Percentiles rank a stretch among this genome's conserved stretches.
Evolutionary conservation across 2,797 vertebrate species (phyloP).

Genomic region (Anguilla anguilla): DNA sequence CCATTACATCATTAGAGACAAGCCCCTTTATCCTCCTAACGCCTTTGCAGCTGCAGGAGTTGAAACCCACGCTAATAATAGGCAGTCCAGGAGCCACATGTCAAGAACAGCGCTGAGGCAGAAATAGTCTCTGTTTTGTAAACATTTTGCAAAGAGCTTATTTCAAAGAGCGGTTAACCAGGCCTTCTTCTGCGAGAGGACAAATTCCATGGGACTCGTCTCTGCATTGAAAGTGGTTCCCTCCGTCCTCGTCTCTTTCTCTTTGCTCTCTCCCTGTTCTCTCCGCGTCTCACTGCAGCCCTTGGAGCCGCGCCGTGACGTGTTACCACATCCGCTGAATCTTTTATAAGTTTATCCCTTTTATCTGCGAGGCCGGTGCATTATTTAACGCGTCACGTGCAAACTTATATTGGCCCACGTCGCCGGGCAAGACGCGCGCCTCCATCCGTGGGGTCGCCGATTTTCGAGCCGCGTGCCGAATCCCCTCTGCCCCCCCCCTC

Average conservation of each 20-base stretch:
- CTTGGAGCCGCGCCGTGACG: slow-evolving; percentile 53
- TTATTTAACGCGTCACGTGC: slow-evolving; percentile 66
- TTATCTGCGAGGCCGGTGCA: slow-evolving; percentile 66
- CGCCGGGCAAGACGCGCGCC: not conserved
- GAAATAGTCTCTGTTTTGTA: slow-evolving; percentile 11
- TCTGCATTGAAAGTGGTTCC: not conserved
- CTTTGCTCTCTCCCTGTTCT: too few relatives aligned
- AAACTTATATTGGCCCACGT: slow-evolving; percentile 63
- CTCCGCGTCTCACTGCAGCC: not conserved
- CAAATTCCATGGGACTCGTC: not conserved
- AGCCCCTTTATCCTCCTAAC: not conserved
- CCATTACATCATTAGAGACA: not conserved
- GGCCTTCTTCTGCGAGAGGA: not conserved
- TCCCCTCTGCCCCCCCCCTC: too few relatives aligned
- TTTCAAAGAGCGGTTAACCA: not conserved
- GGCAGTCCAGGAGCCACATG: not conserved
- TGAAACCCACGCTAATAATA: slow-evolving; percentile 5
- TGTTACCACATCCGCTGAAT: slow-evolving; percentile 60
- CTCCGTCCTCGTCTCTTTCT: not conserved
- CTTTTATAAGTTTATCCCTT: slow-evolving; percentile 76
- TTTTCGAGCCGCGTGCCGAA: not conserved
- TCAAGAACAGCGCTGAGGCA: not conserved
- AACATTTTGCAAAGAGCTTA: not conserved
- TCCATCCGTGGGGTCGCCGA: not conserved
- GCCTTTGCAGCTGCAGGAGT: not conserved